Base-by-base conservation (phyloP, 2,797 vertebrate species). In the Chromobotia macracanthus region DNA sequence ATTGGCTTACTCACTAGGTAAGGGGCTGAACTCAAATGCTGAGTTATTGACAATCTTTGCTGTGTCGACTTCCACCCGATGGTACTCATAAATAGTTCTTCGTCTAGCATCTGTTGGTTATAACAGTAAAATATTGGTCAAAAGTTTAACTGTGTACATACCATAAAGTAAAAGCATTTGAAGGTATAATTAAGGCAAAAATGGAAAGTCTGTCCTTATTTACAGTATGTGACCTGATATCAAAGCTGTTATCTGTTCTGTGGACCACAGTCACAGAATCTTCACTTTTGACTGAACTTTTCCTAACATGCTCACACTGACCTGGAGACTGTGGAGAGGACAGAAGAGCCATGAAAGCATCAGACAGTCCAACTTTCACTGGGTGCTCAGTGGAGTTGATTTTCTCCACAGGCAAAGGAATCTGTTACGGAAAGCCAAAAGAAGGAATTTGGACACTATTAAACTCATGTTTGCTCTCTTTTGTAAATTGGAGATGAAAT, bases 341-440 rank as follows among this genome's bases (percentile, higher is more conserved):
- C 11, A 93, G 91, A 79, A 91, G 87, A 0, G 95, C 87, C 95
- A 97, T 94, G 91, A 98, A 99, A 61, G 97, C 97, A 0, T 99
- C 97, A 0, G 97, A 99, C 58, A 99, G 92, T 31, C 97, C 97
- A 0, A 95, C 94, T 89, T 99, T 99, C 2, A 99, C 95, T 0
- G 97, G 97, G 85, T 99, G 97, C 84, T 97, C 95, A 1, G 93
- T 91, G 51, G 95, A 94, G 28, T 96, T 97, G 64, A 99, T 98
- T 81, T 90, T 92, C 71, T 86, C 91, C 41, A 98, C 93, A 0
- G 94, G 89, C 82, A 99, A 87, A 0, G 97, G 96, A 77, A 98
- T 89, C 97, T 98, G 78, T 66, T 48, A 38, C 53, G 31, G 56
- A n/a, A 76, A 58, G 51, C 75, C 44, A 74, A 38, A 79, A 19